A percentile compares a stretch with the other conserved stretches of the same genome.
These are phyloP conservation scores for Phyllostomus discolor DNA, from an alignment of 2,113 vertebrate genomes.

Conservation along the genomic window DNA sequence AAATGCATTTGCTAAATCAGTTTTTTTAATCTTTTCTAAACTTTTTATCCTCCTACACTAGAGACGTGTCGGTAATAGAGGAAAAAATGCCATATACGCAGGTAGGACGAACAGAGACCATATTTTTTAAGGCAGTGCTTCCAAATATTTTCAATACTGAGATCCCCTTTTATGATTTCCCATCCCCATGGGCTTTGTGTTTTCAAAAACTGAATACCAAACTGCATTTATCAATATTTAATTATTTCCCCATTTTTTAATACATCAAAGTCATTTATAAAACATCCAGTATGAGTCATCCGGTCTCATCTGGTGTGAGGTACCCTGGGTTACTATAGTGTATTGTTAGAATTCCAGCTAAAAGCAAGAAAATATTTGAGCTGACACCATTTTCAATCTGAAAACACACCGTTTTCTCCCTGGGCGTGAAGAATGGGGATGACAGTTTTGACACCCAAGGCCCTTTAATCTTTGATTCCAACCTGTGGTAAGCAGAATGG, in stretches of 20 bases:
- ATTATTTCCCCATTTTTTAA: conserved; percentile 40
- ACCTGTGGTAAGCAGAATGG: neutral
- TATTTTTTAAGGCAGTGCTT: neutral
- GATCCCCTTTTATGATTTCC: neutral
- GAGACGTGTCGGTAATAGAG: neutral
- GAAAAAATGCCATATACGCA: neutral
- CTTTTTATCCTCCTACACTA: neutral
- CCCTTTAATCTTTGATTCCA: neutral
- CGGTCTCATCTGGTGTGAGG: neutral
- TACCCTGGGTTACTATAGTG: neutral
- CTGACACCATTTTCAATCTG: neutral
- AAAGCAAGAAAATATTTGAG: conserved; percentile 2
- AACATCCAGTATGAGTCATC: neutral
- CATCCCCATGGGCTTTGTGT: neutral
- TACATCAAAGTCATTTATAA: conserved; percentile 44
- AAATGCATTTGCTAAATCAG: neutral
- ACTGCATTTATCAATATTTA: conserved; percentile 53
- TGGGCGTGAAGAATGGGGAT: neutral
- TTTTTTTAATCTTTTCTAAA: neutral
- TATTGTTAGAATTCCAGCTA: neutral
- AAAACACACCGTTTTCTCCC: neutral
- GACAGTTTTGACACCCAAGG: neutral
- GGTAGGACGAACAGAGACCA: neutral
- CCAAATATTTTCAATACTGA: neutral
- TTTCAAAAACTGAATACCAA: conserved; percentile 20